A percentile compares a stretch with the other conserved stretches of the same genome.
Conservation (phyloP, 1,140 invertebrate genomes). For the Cataglyphis hispanica region DNA sequence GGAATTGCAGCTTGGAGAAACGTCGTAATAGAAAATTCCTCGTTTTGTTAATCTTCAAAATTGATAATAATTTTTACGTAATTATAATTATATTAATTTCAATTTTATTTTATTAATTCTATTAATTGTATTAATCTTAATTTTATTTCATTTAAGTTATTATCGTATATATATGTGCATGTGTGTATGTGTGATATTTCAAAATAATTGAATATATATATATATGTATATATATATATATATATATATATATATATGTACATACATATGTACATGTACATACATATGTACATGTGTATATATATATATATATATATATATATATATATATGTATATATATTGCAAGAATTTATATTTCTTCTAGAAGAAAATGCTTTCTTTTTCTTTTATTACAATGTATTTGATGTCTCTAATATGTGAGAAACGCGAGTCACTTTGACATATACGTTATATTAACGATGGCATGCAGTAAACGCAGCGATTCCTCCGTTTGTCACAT, state of each 20-base stretch:
- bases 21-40: not conserved
- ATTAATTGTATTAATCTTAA: not conserved
- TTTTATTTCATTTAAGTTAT: not conserved
- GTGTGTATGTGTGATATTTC: not conserved
- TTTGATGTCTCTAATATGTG: not conserved
- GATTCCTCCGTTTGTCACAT: not conserved
- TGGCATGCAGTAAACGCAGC: not conserved
- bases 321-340: no score
- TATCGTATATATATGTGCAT: not conserved
- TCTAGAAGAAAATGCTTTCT: not conserved
- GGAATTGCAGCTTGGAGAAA: not conserved
- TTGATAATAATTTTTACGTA: conserved; percentile 26
- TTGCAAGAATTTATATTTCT: not conserved
- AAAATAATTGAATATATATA: not conserved
- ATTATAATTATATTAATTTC: not conserved
- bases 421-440: not conserved
- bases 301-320: no score
- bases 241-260: no score
- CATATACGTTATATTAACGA: not conserved
- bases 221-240: no score
- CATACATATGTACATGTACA: no score
- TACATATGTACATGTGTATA: no score
- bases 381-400: not conserved
- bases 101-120: conserved; percentile 2
- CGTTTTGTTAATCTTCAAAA: not conserved